phyloP scores from a whole-genome alignment of 2,797 vertebrate genomes.

The Coregonus suidteri region DNA sequence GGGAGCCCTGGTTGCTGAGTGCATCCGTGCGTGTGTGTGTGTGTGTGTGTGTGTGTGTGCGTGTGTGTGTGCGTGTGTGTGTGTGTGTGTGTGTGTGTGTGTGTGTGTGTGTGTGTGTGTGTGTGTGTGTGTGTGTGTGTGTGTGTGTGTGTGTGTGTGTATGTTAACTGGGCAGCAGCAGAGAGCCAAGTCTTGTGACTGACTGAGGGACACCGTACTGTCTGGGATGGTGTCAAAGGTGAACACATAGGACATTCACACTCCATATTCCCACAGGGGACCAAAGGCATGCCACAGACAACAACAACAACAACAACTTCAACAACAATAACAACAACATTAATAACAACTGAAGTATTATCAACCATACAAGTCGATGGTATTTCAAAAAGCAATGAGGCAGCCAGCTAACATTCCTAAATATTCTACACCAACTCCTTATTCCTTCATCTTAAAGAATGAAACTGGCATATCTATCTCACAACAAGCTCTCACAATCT shows the following conservation, averaged over 20 bases:
- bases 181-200: conserved; percentile 1
- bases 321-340: neutral
- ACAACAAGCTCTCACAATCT: too few species aligned
- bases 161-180: neutral
- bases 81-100: conserved; percentile 6
- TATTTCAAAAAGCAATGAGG: neutral
- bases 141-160: conserved; percentile 10
- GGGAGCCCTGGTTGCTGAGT: neutral
- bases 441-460: neutral
- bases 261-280: neutral
- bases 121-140: conserved; percentile 10
- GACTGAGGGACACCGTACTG: neutral
- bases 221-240: neutral
- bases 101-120: conserved; percentile 8
- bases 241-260: neutral
- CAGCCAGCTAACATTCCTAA: too few species aligned
- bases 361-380: neutral
- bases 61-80: conserved; percentile 11
- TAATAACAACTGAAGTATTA: neutral
- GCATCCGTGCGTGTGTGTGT: neutral
- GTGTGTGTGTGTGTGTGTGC: conserved; percentile 3
- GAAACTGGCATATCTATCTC: too few species aligned
- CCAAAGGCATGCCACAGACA: neutral
- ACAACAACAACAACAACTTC: conserved; percentile 6
- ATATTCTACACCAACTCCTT: too few species aligned